Evolutionary conservation across 2,113 vertebrate genomes (phyloP).

Genomic region (Hippocampus mohnikei): DNA sequence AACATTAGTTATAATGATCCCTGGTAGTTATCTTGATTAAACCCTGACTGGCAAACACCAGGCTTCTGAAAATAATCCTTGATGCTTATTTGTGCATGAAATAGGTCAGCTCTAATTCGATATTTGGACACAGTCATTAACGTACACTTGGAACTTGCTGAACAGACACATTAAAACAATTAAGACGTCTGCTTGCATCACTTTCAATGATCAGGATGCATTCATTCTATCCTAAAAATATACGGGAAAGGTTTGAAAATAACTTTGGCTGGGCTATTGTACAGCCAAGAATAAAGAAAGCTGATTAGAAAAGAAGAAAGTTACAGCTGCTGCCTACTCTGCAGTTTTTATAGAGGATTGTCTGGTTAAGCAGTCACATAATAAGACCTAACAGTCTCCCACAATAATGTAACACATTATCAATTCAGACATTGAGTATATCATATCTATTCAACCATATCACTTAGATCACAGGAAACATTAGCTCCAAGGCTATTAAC

Average conservation of each 20-base stretch:
- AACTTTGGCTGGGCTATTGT: not conserved
- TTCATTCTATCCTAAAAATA: conserved; percentile 1
- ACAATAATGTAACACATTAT: not conserved
- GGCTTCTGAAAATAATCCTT: conserved; percentile 8
- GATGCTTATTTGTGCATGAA: conserved; percentile 16
- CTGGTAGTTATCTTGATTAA: conserved; percentile 48
- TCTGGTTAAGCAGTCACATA: not conserved
- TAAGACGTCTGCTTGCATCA: not conserved
- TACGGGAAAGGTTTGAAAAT: not conserved
- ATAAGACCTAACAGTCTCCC: not conserved
- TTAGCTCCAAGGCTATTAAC: too few species aligned
- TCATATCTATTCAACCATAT: not conserved
- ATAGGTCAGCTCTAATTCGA: conserved; percentile 1
- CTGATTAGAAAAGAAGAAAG: not conserved
- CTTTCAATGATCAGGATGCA: not conserved
- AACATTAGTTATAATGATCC: conserved; percentile 40
- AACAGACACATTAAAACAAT: not conserved
- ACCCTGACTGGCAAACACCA: conserved; percentile 25
- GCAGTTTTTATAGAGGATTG: not conserved
- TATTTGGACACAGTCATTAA: not conserved
- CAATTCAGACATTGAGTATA: not conserved
- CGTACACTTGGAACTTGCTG: not conserved
- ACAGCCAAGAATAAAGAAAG: not conserved
- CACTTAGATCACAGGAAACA: not conserved
- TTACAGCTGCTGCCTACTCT: not conserved